Percentiles rank a stretch among this genome's conserved stretches.
These are phyloP conservation scores for Falco punctatus DNA, from an alignment of 2,113 vertebrate species.

Conservation along the genomic window DNA sequence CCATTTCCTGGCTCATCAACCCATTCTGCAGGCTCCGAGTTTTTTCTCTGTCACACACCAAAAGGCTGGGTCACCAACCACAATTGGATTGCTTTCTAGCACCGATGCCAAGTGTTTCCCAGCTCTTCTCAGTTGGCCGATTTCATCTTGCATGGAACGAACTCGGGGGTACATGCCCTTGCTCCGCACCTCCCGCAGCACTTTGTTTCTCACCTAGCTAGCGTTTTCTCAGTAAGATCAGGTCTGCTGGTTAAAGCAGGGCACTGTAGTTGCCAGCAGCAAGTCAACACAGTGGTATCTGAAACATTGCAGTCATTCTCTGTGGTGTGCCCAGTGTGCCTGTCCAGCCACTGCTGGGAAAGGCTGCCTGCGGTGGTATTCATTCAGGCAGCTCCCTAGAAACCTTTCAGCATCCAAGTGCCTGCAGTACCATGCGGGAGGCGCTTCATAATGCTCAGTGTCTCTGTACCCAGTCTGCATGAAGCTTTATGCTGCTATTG, in stretches of 20 bases:
- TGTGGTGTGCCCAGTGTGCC: background rate
- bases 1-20: background rate
- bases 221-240: background rate
- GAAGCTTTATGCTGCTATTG: background rate
- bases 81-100: background rate
- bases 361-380: background rate
- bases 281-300: background rate
- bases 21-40: background rate
- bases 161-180: accelerated
- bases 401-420: background rate
- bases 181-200: accelerated
- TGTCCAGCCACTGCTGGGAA: background rate
- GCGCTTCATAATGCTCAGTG: accelerated
- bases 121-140: background rate
- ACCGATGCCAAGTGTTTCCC: background rate
- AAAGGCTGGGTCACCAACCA: background rate
- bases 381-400: background rate
- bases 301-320: background rate
- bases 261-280: background rate
- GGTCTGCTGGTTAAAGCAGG: background rate
- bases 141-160: accelerated
- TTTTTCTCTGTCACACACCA: background rate
- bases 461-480: background rate
- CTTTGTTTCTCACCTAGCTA: background rate
- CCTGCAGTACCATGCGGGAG: background rate